These are phyloP conservation scores for Cydia pomonella DNA, from an alignment of 1,140 invertebrate genomes.

Conservation along the genomic window DNA sequence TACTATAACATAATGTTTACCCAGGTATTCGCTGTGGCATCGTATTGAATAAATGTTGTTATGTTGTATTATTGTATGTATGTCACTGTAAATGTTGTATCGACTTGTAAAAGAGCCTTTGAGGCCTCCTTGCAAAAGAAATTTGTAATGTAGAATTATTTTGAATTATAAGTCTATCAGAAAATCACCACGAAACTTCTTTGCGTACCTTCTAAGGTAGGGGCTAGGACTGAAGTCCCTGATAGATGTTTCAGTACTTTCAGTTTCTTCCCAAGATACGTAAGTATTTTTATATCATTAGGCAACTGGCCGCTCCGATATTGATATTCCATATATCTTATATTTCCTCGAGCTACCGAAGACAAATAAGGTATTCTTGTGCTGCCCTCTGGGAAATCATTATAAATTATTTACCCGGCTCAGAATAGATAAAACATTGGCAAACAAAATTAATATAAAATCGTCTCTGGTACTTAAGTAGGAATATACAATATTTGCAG, in stretches of 20 bases:
- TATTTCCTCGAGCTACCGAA: not conserved
- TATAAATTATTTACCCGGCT: not conserved
- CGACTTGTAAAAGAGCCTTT: no score
- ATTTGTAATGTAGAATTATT: no score
- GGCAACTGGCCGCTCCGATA: slow-evolving; percentile 10
- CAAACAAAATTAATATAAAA: not conserved
- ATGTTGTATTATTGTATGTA: no score
- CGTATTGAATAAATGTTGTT: no score
- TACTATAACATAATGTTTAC: no score
- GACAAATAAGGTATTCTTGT: slow-evolving; percentile 15
- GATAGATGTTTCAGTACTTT: not conserved
- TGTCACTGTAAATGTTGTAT: no score
- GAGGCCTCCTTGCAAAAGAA: no score
- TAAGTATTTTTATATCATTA: slow-evolving; percentile 8
- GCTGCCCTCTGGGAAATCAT: slow-evolving; percentile 15
- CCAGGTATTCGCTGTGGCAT: no score
- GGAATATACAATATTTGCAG: not conserved
- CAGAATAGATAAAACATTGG: slow-evolving; percentile 1
- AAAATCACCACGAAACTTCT: no score
- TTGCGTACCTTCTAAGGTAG: no score
- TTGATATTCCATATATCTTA: slow-evolving; percentile 21
- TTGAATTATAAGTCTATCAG: no score
- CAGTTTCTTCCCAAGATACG: not conserved
- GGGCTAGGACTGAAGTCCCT: no score
- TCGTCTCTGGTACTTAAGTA: not conserved